Percentiles rank a stretch among this genome's conserved stretches.
Evolutionary conservation across 2,797 vertebrate genomes (phyloP).

Genomic region (Lagorchestes hirsutus): DNA sequence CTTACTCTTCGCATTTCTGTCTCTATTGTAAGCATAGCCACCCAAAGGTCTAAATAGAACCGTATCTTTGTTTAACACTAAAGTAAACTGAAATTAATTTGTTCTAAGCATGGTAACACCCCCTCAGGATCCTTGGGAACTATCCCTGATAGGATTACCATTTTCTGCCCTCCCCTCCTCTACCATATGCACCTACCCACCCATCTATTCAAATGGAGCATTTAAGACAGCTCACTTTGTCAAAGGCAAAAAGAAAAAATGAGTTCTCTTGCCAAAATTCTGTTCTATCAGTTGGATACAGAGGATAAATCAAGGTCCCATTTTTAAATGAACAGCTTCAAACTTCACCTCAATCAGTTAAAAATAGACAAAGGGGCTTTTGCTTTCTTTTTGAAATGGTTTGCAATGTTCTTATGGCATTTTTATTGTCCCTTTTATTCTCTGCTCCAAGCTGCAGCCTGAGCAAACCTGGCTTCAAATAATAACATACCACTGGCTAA

Average conservation of each 20-base stretch:
- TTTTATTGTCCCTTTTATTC: slow-evolving; percentile 27
- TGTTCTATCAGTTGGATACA: slow-evolving; percentile 47
- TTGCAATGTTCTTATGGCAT: slow-evolving; percentile 60
- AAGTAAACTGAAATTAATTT: not conserved
- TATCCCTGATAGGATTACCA: not conserved
- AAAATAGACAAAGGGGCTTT: slow-evolving; percentile 46
- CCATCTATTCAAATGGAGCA: not conserved
- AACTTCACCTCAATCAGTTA: slow-evolving; percentile 53
- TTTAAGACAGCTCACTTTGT: slow-evolving; percentile 63
- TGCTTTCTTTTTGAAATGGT: slow-evolving; percentile 51
- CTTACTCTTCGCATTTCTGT: not conserved
- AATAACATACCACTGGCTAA: not conserved
- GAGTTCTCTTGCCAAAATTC: slow-evolving; percentile 67
- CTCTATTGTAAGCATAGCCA: not conserved
- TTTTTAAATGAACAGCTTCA: slow-evolving; percentile 58
- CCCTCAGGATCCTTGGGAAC: not conserved
- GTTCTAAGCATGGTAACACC: not conserved
- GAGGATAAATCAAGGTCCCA: slow-evolving; percentile 65
- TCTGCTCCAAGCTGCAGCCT: not conserved
- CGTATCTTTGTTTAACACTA: not conserved
- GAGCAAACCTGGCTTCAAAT: slow-evolving; percentile 56
- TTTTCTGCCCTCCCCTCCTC: slow-evolving; percentile 26
- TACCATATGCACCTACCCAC: slow-evolving; percentile 31
- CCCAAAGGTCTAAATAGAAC: not conserved
- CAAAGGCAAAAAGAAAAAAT: slow-evolving; percentile 59